Evolutionary conservation across 2,113 vertebrate genomes (phyloP), one percentile per base, ranked within the genome.

Genomic region (Zosterops japonicus): DNA sequence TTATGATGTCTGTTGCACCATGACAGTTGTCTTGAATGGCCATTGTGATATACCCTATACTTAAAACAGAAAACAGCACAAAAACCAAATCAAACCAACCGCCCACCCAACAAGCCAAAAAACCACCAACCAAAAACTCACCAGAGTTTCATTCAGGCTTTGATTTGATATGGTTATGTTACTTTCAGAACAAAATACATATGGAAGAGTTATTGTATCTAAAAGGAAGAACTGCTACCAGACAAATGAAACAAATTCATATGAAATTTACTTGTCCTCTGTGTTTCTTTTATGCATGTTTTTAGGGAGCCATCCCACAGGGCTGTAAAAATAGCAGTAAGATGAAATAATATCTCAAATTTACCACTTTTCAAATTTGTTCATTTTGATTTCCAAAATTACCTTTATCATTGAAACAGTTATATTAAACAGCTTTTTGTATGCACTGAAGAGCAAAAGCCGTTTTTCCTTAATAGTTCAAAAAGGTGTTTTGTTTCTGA

Each of bases 401-500:
- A 95, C 87, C 44, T 90, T 93, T 91, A 81, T 93, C 77, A 96
- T 92, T 82, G 79, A 95, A 84, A 91, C 46, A 53, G 46, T 94
- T 97, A 77, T 33, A 65, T 88, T 81, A 91, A 96, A 42, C 83
- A 89, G 20, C 64, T 90, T 95, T 70, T 93, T 95, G 53, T 89
- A 88, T 91, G 82, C 88, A 78, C 61, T 9, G 16, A 85, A 72
- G 75, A 91, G 92, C 83, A 96, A 93, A 93, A 72, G 52, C 60
- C 76, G 72, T 96, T 95, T 77, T 89, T 46, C 76, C 89, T 93
- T 97, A 96, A 95, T 93, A 96, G 83, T 87, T 90, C 18, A 49
- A 56, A 92, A 57, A 46, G 64, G 81, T 96, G 78, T 96, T 98
- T 96, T 93, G 87, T 94, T 97, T 98, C 92, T 92, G 95, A 75